phyloP scores from a whole-genome alignment of 2,113 vertebrate species.

The Pollimyrus isidori region DNA sequence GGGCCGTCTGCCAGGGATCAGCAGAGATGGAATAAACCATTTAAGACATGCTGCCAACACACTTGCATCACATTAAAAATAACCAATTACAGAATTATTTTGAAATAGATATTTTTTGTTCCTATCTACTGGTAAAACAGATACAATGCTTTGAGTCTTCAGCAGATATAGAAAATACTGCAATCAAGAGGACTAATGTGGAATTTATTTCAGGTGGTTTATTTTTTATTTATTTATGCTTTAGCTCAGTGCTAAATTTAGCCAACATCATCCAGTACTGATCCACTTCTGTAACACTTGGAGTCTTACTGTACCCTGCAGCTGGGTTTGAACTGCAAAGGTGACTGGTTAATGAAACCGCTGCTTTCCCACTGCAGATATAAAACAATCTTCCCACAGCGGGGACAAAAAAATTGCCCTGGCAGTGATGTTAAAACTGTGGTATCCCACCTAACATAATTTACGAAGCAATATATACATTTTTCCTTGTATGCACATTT shows the following conservation, averaged over 20 bases:
- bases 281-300: neutral
- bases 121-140: neutral
- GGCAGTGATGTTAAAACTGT: neutral
- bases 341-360: neutral
- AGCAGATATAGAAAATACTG: neutral
- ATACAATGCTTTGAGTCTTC: neutral
- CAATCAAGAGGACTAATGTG: constrained; percentile 22
- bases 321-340: neutral
- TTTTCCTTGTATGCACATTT: neutral
- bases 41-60: too few relatives aligned
- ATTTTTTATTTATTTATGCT: neutral
- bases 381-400: neutral
- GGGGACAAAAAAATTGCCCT: neutral
- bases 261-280: neutral
- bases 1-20: constrained; percentile 35
- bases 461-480: neutral
- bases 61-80: neutral
- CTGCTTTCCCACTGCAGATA: neutral
- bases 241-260: neutral
- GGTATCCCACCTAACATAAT: neutral
- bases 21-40: neutral
- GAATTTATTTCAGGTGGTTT: constrained; percentile 34
- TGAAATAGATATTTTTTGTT: neutral
- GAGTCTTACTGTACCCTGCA: neutral
- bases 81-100: neutral